phyloP scores from a whole-genome alignment of 2,113 vertebrate species.

The Neolamprologus cancellatus region DNA sequence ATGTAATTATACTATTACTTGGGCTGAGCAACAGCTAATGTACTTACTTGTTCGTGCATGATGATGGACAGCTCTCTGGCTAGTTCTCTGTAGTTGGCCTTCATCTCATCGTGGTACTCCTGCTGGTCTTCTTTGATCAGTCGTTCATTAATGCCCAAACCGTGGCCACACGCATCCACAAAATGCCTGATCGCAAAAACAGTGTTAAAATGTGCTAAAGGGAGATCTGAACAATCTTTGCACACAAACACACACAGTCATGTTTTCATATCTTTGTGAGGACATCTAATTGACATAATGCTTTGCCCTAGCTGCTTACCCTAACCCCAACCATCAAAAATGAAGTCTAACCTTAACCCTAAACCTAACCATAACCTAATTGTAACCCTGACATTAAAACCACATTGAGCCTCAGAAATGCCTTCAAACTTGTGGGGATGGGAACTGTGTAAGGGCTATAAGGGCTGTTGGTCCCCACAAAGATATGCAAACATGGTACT shows the following conservation, averaged over 20 bases:
- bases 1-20: background rate
- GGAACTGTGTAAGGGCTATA: background rate
- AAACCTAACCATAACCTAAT: background rate
- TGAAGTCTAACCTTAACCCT: background rate
- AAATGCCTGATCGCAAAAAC: conserved; percentile 78
- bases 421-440: background rate
- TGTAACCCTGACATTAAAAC: background rate
- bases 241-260: background rate
- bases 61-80: conserved; percentile 92
- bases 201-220: background rate
- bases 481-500: background rate
- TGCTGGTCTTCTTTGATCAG: conserved; percentile 97
- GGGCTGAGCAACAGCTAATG: background rate
- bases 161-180: conserved; percentile 94
- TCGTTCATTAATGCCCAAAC: conserved; percentile 86
- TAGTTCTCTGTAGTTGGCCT: conserved; percentile 93
- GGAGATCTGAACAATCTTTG: background rate
- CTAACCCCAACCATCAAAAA: background rate
- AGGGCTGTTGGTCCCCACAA: background rate
- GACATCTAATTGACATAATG: background rate
- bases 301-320: background rate
- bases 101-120: conserved; percentile 98
- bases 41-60: conserved; percentile 91
- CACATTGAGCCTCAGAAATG: background rate
- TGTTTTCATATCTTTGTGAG: background rate